Evolutionary conservation across 2,113 vertebrate species (phyloP), one percentile per base, ranked within the genome.

Genomic region (Circaetus cinerascens): DNA sequence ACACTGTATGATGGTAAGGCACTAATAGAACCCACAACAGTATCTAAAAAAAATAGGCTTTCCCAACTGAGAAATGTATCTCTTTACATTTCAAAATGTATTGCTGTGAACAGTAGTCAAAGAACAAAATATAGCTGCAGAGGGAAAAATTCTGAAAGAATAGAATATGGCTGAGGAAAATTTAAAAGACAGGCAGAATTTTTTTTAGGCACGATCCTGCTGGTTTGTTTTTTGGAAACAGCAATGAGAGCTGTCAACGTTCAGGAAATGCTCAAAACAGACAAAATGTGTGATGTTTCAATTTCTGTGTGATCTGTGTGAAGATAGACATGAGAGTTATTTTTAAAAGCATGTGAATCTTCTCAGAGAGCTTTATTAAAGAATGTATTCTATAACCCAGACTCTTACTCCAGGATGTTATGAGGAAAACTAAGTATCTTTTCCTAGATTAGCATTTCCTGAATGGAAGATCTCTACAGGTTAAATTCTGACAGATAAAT

Each of bases 291-390:
- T 87, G 66, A 91, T 73, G 48, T 38, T 94, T 91, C 29, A 84
- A 3, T 85, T 91, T 86, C 59, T 95, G 45, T 75, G 69, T 89
- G 48, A 63, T 73, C 50, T 56, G 48, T 91, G 90, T 93, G 87
- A 95, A 94, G 60, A 90, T 56, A 75, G 73, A 64, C 60, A 51
- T 51, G 45, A 86, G 72, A 86, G 64, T 89, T 96, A 91, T 95
- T 96, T 96, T 82, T 91, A 82, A 91, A 94, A 90, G 43, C 80
- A 81, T 64, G 80, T 95, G 84, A 84, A 78, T 90, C 69, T 97
- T 84, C 73, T 96, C 46, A 56, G 56, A 91, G 86, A 40, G 60
- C 77, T 73, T 85, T 78, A 25, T 81, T 86, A 64, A 95, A 85
- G 69, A 93, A 75, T 55, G 18, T 56, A 32, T 94, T 92, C 53